A percentile compares a stretch with the other conserved stretches of the same genome.
Evolutionary conservation across 2,113 vertebrate species (phyloP).

Genomic region (Phocoena sinus): DNA sequence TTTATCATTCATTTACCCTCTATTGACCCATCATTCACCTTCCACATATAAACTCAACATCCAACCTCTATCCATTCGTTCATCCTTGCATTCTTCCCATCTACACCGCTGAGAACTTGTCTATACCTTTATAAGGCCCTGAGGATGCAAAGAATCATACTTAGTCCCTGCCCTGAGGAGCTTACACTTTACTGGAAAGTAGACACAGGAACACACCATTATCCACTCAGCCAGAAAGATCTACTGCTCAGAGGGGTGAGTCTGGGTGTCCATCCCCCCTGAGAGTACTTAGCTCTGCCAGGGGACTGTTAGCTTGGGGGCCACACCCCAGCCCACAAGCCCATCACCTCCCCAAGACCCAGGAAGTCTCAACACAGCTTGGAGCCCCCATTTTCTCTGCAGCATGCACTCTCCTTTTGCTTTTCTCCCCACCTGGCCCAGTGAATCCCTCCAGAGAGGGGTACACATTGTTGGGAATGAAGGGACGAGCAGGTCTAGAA

Average conservation of each 20-base stretch:
- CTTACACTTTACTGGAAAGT: background rate
- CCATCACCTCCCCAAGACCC: background rate
- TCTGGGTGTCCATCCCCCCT: background rate
- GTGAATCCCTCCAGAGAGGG: background rate
- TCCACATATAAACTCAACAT: background rate
- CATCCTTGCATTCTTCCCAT: background rate
- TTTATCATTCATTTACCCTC: background rate
- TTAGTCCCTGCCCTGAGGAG: background rate
- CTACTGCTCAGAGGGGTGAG: no score
- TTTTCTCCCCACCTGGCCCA: background rate
- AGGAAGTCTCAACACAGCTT: accelerated
- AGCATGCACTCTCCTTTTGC: accelerated
- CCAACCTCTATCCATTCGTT: background rate
- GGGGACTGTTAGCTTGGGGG: background rate
- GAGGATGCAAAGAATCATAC: background rate
- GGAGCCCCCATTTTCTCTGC: background rate
- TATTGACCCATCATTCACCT: background rate
- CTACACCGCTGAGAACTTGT: background rate
- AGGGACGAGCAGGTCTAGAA: background rate
- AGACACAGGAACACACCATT: background rate
- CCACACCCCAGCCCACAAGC: background rate
- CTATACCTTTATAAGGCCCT: background rate
- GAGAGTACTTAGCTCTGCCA: background rate
- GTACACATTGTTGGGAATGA: background rate
- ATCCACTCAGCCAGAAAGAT: background rate